Conservation (phyloP, 2,797 vertebrate genomes). For the Gephyroberyx darwinii region DNA sequence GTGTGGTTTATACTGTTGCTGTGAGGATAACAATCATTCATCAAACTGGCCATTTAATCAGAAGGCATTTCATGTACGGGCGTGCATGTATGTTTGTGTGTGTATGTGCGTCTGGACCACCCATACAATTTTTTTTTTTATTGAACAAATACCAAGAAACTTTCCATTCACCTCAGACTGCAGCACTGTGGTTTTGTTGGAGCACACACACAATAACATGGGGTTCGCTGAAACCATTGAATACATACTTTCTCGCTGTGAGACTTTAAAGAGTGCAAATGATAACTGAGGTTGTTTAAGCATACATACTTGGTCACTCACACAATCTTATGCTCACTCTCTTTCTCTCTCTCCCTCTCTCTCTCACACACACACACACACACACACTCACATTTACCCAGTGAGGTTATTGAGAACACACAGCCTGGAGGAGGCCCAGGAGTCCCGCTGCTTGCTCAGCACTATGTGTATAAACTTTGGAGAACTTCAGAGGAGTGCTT, state of each 20-base stretch:
- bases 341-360: not conserved
- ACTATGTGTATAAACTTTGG: slow-evolving; percentile 59
- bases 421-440: slow-evolving; percentile 25
- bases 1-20: slow-evolving; percentile 38
- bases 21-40: slow-evolving; percentile 40
- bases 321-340: slow-evolving; percentile 10
- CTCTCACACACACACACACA: not conserved
- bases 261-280: slow-evolving; percentile 26
- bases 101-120: not conserved
- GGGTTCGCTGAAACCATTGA: slow-evolving; percentile 37
- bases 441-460: slow-evolving; percentile 49
- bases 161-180: slow-evolving; percentile 50
- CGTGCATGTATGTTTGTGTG: not conserved
- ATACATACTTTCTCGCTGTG: slow-evolving; percentile 47
- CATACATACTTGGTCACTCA: slow-evolving; percentile 35
- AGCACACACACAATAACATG: slow-evolving; percentile 53
- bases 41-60: slow-evolving; percentile 53
- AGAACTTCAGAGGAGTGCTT: slow-evolving; percentile 55
- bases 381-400: slow-evolving; percentile 15
- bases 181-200: slow-evolving; percentile 52
- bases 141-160: slow-evolving; percentile 41
- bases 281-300: slow-evolving; percentile 42
- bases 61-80: slow-evolving; percentile 14
- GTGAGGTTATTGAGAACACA: slow-evolving; percentile 50
- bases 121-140: slow-evolving; percentile 11